Percentiles rank a stretch among this genome's conserved stretches.
These are phyloP conservation scores for Gerris lacustris DNA, from an alignment of 2,888 invertebrate species.

Conservation along the genomic window DNA sequence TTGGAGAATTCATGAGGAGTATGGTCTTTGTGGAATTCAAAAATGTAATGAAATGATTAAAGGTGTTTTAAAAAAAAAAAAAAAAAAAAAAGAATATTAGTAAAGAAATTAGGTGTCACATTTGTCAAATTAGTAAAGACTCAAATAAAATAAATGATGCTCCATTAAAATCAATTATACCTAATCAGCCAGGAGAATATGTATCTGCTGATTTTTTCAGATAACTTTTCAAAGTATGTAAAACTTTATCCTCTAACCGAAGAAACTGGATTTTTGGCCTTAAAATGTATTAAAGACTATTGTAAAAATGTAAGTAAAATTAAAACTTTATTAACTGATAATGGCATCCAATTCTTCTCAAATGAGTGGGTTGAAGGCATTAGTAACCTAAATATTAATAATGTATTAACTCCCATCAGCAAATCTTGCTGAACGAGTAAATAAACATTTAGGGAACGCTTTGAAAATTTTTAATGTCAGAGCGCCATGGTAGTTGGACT, in stretches of 20 bases:
- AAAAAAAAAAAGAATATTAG: too few relatives aligned
- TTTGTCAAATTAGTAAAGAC: neutral
- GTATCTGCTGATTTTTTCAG: neutral
- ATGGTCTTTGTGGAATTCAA: too few relatives aligned
- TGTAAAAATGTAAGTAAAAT: neutral
- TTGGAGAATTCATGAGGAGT: slow-evolving; percentile 1
- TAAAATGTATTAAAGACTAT: neutral
- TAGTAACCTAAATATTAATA: neutral
- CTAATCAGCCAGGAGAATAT: neutral
- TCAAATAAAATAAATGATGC: neutral
- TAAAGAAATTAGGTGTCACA: neutral
- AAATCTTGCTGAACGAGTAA: slow-evolving; percentile 5
- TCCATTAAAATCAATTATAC: neutral
- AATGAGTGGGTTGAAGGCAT: neutral
- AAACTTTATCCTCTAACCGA: neutral
- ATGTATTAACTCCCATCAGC: neutral
- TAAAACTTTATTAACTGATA: slow-evolving; percentile 1
- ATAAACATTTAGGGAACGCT: neutral
- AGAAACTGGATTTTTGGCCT: neutral
- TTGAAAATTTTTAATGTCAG: neutral
- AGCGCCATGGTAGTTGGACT: neutral
- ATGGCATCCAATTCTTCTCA: neutral
- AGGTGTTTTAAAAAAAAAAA: neutral
- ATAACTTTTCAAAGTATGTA: slow-evolving; percentile 8
- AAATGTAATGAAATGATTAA: neutral